Base-by-base conservation (phyloP, 2,888 invertebrate genomes). In the Tyria jacobaeae region DNA sequence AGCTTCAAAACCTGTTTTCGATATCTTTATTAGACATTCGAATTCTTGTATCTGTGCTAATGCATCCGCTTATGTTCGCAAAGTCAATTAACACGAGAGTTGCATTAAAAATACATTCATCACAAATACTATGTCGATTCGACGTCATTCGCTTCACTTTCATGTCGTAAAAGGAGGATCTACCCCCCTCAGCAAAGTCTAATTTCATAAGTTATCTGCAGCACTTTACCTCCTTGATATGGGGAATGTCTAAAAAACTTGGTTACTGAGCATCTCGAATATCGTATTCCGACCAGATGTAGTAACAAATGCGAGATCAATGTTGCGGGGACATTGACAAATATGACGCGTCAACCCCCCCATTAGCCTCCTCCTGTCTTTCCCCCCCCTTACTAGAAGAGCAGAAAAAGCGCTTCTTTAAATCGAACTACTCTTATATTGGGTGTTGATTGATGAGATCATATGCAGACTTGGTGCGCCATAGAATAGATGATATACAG, bases 251-350 rank as follows among this genome's bases (percentile, higher is more conserved):
- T 44, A 44, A 44, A 44, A 44, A 44, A 47, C 34, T 24, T 25
- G 39, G 31, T 41, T 41, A 50, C 39, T 10, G 21, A 52, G 44
- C 31, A 52, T 44, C n/a, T 58, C 51, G 24, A 58, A 58, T 58
- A 51, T 73, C 62, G 65, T 68, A 73, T 76, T 76, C 71, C 61
- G 57, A 70, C 73, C 74, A 75, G 79, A 79, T 73, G 73, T 62
- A 41, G 68, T 77, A 76, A 83, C 76, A 82, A 83, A 83, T 82
- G 78, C 69, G 68, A 48, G 58, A 72, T 70, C 78, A 69, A 80
- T 81, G 78, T 75, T 76, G 68, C 66, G 51, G 49, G 53, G 83
- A 86, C 87, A 73, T 80, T 83, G 86, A 87, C 80, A 80, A 85
- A 87, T 87, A 82, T 80, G 82, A 78, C 76, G 75, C 79, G 57